phyloP scores from a whole-genome alignment of 2,113 vertebrate genomes.

The Acanthochromis polyacanthus region DNA sequence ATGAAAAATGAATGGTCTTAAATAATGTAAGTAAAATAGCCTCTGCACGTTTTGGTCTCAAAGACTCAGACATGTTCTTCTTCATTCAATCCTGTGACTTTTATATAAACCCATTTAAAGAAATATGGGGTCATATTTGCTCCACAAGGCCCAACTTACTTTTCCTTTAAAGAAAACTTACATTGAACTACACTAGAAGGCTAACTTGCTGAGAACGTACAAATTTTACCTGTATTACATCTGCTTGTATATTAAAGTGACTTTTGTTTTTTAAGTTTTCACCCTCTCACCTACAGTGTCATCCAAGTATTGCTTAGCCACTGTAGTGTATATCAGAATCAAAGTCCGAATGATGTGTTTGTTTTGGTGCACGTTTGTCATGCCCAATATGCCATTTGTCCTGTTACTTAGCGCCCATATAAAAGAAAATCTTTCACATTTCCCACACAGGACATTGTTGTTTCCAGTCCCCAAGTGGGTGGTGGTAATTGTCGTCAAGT shows the following conservation, averaged over 20 bases:
- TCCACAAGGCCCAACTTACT: too few species aligned
- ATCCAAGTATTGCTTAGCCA: conserved; percentile 19
- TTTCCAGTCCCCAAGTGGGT: conserved; percentile 53
- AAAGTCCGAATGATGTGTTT: conserved; percentile 36
- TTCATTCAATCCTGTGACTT: too few species aligned
- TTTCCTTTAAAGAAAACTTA: too few species aligned
- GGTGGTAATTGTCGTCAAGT: conserved; percentile 59
- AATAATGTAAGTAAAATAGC: neutral
- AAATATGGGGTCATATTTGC: too few species aligned
- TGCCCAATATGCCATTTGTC: conserved; percentile 33
- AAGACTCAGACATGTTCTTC: neutral
- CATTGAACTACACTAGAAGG: too few species aligned
- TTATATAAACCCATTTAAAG: too few species aligned
- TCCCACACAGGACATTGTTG: conserved; percentile 54
- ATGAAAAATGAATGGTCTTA: neutral
- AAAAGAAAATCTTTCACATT: conserved; percentile 57
- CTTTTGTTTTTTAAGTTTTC: neutral
- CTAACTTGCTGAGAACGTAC: neutral
- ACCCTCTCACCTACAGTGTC: neutral
- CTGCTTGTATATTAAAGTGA: neutral
- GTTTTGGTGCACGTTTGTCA: conserved; percentile 51
- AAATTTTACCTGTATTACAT: neutral
- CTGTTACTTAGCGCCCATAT: conserved; percentile 43
- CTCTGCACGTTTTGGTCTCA: neutral
- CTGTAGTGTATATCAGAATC: conserved; percentile 9